Conservation (phyloP, 2,113 vertebrate species). For the Labrus mixtus region DNA sequence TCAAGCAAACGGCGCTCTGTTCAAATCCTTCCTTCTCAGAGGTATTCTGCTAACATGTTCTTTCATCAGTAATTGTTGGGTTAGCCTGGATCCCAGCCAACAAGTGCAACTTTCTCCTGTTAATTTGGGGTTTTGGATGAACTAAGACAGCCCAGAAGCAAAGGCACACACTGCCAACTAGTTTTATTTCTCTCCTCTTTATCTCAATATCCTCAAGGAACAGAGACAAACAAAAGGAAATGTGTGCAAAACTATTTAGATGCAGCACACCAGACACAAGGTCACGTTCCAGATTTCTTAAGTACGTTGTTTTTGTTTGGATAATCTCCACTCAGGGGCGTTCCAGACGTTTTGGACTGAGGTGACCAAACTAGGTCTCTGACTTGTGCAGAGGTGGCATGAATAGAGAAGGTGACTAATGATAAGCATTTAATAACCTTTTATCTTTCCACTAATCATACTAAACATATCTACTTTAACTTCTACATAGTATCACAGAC, state of each 20-base stretch:
- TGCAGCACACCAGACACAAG: not conserved
- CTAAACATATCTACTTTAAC: too few relatives aligned
- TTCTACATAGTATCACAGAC: too few relatives aligned
- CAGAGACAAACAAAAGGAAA: not conserved
- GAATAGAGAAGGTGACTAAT: too few relatives aligned
- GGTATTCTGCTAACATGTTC: constrained; percentile 6
- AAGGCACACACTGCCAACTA: not conserved
- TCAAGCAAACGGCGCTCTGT: constrained; percentile 21
- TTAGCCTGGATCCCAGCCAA: not conserved
- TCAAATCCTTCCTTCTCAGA: constrained; percentile 9
- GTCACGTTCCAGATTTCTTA: not conserved
- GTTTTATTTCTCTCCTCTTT: constrained; percentile 6
- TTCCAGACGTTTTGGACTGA: too few relatives aligned
- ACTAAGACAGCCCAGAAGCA: constrained; percentile 8
- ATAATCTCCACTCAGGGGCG: too few relatives aligned
- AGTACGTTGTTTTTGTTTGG: too few relatives aligned
- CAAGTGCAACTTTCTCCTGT: not conserved
- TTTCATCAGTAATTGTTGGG: constrained; percentile 16
- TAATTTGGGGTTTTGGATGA: constrained; percentile 14
- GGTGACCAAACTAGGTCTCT: too few relatives aligned
- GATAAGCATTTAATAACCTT: too few relatives aligned
- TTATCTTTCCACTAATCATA: too few relatives aligned
- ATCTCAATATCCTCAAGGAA: not conserved
- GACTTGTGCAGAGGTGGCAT: too few relatives aligned
- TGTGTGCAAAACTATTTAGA: not conserved